Evolutionary conservation across 2,113 vertebrate species (phyloP).

Genomic region (Corvus hawaiiensis): DNA sequence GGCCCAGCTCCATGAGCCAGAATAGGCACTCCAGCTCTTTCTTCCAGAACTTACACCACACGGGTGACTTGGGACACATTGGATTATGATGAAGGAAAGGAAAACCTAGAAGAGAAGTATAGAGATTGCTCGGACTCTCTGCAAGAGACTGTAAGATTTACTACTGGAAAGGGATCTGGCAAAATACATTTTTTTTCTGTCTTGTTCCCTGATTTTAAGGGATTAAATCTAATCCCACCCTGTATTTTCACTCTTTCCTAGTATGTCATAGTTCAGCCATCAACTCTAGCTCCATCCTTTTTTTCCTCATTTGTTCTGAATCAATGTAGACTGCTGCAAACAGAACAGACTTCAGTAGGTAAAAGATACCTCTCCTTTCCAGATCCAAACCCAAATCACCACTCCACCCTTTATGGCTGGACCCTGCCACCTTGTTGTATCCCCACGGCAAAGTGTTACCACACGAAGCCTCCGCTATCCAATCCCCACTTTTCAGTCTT

Average conservation of each 20-base stretch:
- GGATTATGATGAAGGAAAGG: background rate
- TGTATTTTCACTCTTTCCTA: background rate
- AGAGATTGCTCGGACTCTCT: background rate
- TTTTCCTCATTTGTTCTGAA: background rate
- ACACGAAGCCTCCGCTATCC: background rate
- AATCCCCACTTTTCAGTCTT: background rate
- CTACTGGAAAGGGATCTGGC: background rate
- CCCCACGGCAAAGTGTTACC: background rate
- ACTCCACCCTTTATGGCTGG: background rate
- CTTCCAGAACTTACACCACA: background rate
- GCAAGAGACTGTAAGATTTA: background rate
- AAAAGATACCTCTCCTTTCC: background rate
- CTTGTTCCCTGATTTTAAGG: background rate
- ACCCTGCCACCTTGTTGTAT: background rate
- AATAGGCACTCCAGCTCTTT: background rate
- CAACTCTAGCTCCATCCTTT: background rate
- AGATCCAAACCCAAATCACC: background rate
- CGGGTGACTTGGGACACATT: fast-evolving
- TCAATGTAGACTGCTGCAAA: background rate
- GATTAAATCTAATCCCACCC: background rate
- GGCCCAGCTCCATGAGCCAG: background rate
- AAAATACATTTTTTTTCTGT: background rate
- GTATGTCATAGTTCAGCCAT: background rate
- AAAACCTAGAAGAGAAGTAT: background rate
- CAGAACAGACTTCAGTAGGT: background rate